These are phyloP conservation scores for Brenthis ino DNA, from an alignment of 2,888 invertebrate species.

Conservation along the genomic window DNA sequence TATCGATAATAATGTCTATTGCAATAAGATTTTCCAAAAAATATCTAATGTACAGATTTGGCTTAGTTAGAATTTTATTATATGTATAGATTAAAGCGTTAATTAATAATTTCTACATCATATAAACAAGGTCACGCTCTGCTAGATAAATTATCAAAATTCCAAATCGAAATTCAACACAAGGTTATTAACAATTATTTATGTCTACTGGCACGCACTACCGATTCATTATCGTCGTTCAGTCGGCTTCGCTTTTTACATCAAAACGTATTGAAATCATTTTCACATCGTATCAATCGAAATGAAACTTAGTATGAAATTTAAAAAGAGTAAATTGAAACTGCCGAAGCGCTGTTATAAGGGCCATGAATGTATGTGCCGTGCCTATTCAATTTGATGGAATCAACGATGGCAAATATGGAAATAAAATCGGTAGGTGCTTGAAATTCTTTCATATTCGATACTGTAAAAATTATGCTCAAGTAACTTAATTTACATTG, in stretches of 20 bases:
- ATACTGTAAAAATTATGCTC: conserved; percentile 4
- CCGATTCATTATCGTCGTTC: conserved; percentile 36
- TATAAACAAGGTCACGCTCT: neutral
- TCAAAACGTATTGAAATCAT: conserved; percentile 29
- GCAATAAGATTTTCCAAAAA: too few relatives aligned
- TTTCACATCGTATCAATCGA: conserved; percentile 15
- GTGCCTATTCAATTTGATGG: conserved; percentile 40
- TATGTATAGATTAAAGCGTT: too few relatives aligned
- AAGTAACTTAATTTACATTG: conserved; percentile 7
- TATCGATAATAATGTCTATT: too few relatives aligned
- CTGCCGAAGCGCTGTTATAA: conserved; percentile 38
- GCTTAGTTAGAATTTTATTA: too few relatives aligned
- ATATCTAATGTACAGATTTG: too few relatives aligned
- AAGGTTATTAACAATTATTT: conserved; percentile 23
- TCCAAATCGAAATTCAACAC: conserved; percentile 26
- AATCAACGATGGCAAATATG: conserved; percentile 39
- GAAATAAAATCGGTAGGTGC: conserved; percentile 5
- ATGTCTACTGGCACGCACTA: conserved; percentile 31
- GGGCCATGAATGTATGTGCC: conserved; percentile 22
- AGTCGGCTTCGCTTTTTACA: conserved; percentile 35
- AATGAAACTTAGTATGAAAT: conserved; percentile 40
- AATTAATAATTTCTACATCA: too few relatives aligned
- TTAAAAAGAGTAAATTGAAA: conserved; percentile 40
- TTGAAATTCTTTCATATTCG: neutral
- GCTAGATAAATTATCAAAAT: conserved; percentile 24